Conservation (phyloP, 2,888 invertebrate genomes). For the Strigamia transsilvanica region DNA sequence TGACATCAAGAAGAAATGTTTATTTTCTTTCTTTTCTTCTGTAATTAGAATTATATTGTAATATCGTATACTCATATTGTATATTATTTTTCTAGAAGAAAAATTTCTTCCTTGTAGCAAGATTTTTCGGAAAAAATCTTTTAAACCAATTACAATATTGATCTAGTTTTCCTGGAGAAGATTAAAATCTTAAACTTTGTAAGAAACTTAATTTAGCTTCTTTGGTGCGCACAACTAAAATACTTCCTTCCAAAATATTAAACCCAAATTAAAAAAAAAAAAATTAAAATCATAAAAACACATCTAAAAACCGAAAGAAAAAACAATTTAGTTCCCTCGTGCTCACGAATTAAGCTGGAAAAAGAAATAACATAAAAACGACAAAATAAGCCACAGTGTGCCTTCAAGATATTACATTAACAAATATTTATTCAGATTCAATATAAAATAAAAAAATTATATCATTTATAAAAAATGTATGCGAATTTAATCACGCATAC, state of each 20-base stretch:
- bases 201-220: not conserved
- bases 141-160: conserved; percentile 8
- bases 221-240: not conserved
- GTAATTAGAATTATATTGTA: too few relatives aligned
- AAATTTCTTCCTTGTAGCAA: not conserved
- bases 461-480: too few relatives aligned
- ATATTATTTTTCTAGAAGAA: not conserved
- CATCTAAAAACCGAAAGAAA: not conserved
- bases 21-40: too few relatives aligned
- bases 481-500: too few relatives aligned
- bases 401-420: too few relatives aligned
- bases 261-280: not conserved
- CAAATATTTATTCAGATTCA: too few relatives aligned
- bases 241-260: not conserved
- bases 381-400: too few relatives aligned
- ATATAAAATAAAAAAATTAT: too few relatives aligned
- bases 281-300: not conserved
- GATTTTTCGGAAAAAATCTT: not conserved
- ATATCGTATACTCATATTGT: too few relatives aligned
- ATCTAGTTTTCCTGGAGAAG: not conserved
- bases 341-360: not conserved
- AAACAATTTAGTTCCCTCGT: not conserved
- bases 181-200: not conserved
- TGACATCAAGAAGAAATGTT: too few relatives aligned
- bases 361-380: not conserved